A percentile compares a stretch with the other conserved stretches of the same genome.
phyloP scores from a whole-genome alignment of 2,888 invertebrate genomes.

The Nomada lathburiana region DNA sequence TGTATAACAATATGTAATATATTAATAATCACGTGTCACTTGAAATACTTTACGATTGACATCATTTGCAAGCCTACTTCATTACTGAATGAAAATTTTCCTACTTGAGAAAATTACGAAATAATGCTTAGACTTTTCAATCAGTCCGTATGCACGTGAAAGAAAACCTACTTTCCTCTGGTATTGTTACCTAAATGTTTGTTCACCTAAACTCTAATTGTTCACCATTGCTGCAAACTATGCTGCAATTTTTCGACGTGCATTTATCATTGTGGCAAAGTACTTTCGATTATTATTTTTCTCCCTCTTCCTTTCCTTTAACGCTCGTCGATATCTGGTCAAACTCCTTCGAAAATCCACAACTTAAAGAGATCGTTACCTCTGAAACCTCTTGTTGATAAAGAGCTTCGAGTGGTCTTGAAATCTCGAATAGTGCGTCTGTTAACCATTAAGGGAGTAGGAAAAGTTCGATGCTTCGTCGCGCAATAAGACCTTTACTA shows the following conservation, averaged over 20 bases:
- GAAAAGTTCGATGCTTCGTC: constrained; percentile 37
- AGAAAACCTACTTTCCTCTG: constrained; percentile 69
- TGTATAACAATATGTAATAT: too few species aligned
- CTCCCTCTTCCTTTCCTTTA: constrained; percentile 30
- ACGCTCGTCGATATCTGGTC: constrained; percentile 51
- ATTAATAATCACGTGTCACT: too few species aligned
- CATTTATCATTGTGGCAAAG: constrained; percentile 39
- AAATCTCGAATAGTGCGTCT: constrained; percentile 51
- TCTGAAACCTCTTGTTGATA: constrained; percentile 39
- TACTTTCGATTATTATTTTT: constrained; percentile 45
- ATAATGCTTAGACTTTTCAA: too few species aligned
- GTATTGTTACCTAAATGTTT: constrained; percentile 67
- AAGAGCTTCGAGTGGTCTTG: constrained; percentile 45
- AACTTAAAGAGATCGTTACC: constrained; percentile 54
- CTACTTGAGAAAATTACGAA: too few species aligned
- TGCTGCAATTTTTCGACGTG: constrained; percentile 27
- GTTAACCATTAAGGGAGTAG: constrained; percentile 43
- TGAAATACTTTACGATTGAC: too few species aligned
- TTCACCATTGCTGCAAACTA: constrained; percentile 73
- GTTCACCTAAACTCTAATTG: constrained; percentile 77
- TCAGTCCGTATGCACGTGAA: constrained; percentile 67
- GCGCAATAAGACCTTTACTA: constrained; percentile 28
- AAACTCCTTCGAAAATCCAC: constrained; percentile 54
- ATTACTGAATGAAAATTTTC: too few species aligned
- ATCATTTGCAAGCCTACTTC: too few species aligned